Conservation (phyloP, 2,888 invertebrate genomes). For the Neoitamus cyanurus region DNA sequence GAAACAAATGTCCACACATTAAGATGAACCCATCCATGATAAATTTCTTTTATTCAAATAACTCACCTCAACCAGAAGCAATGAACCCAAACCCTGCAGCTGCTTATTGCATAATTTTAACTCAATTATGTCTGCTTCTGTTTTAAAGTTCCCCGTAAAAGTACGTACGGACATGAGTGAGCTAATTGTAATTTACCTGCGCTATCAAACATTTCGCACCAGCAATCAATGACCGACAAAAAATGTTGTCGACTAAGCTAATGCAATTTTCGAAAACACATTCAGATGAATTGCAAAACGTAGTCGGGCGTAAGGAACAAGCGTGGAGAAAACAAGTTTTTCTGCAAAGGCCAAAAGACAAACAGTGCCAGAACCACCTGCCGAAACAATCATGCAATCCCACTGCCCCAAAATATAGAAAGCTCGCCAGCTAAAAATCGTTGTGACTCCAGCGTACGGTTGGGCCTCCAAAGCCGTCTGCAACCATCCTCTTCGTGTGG, state of each 20-base stretch:
- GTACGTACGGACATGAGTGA: not conserved
- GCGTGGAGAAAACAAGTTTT: not conserved
- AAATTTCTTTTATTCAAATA: not conserved
- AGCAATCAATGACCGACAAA: not conserved
- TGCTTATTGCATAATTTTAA: not conserved
- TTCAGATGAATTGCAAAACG: conserved; percentile 8
- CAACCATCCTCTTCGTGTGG: not conserved
- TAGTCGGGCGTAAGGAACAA: not conserved
- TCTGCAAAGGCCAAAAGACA: conserved; percentile 4
- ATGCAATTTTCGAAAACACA: not conserved
- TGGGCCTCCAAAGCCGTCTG: not conserved
- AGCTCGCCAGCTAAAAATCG: not conserved
- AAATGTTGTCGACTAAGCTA: not conserved
- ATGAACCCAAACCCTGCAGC: not conserved
- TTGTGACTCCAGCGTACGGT: not conserved
- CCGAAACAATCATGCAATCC: not conserved
- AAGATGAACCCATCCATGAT: not conserved
- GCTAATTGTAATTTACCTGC: not conserved
- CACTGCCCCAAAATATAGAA: not conserved
- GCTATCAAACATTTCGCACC: not conserved
- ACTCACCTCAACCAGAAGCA: not conserved
- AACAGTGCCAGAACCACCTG: conserved; percentile 30
- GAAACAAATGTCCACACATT: too few relatives aligned
- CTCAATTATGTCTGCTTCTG: not conserved
- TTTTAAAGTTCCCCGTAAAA: not conserved